Evolutionary conservation across 1,140 invertebrate species (phyloP).

Genomic region (Arctopsyche grandis): DNA sequence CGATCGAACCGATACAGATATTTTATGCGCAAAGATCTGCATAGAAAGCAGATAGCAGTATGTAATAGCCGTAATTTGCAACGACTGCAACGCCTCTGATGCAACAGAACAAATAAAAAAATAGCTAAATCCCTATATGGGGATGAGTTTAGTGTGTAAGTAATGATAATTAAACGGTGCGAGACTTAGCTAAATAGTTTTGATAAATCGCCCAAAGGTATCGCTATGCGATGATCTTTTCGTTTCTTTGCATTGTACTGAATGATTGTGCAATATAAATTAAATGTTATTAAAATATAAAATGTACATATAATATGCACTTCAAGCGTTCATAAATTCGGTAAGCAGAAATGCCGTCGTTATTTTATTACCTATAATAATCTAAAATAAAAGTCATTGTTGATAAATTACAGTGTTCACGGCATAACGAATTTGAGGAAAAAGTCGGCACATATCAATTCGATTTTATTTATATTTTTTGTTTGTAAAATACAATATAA

Average conservation of each 20-base stretch:
- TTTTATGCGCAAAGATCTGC: constrained; percentile 35
- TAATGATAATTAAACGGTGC: neutral
- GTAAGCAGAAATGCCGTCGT: no score
- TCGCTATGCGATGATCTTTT: neutral
- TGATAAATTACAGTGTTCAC: neutral
- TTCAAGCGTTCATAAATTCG: no score
- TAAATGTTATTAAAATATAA: no score
- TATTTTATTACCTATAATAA: neutral
- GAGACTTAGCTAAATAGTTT: constrained; percentile 13
- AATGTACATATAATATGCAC: no score
- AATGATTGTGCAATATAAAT: neutral
- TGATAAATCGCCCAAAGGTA: neutral
- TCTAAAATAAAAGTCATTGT: neutral
- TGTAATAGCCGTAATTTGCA: neutral
- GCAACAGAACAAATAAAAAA: neutral
- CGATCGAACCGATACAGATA: constrained; percentile 39
- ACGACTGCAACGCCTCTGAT: neutral
- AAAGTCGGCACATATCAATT: neutral
- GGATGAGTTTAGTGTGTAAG: neutral
- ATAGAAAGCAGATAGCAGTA: constrained; percentile 17
- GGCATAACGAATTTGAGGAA: constrained; percentile 9
- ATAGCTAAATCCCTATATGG: neutral
- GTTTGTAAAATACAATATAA: no score
- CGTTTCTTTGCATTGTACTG: no score
- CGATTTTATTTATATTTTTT: no score